Evolutionary conservation across 1,140 invertebrate species (phyloP), one percentile per base, ranked within the genome.

Genomic region (Heliothis virescens): DNA sequence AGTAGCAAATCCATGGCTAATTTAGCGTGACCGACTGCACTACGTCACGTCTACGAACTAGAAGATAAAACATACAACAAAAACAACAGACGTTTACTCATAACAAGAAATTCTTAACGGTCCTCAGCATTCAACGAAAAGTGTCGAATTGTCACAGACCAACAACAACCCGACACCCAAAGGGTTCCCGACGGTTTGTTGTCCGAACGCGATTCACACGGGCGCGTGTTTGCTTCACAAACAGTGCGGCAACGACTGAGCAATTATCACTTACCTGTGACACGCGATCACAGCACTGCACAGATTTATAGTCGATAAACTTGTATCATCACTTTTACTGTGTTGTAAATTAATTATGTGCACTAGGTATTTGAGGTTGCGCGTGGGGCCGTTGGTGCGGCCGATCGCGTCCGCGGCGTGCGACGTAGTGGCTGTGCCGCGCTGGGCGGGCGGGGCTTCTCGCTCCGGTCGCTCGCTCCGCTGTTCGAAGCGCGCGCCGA

Each of bases 211-310:
- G 83, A 65, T 80, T 82, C 86, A 83, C 85, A 81, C 83, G 80
- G 82, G 73, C 86, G 83, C 55, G 57, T 81, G 79, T 85, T 85
- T 84, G 80, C 71, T 69, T 48, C 52, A 79, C 83, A 86, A 86
- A 86, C 80, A 82, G 29, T 53, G 82, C 85, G 83, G 79, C 81
- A 73, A 72, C 75, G 81, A 81, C 80, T 80, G 69, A 92, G 81
- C 90, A 94, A 94, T 94, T 94, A 94, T 90, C 93, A 94, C 93
- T 94, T 92, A 94, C 93, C 93, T 92, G 92, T 82, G 89, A 94
- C 89, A 89, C 85, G 90, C 86, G 91, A 92, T 87, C 91, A 94
- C 90, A 89, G 91, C 92, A 94, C 92, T 88, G 87, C 90, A 93
- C 92, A 90, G 91, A 90, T 94, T 93, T 91, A 92, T 91, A 87